Percentiles rank a stretch among this genome's conserved stretches.
Evolutionary conservation across 2,888 invertebrate genomes (phyloP).

Genomic region (Ephialtes manifestator): DNA sequence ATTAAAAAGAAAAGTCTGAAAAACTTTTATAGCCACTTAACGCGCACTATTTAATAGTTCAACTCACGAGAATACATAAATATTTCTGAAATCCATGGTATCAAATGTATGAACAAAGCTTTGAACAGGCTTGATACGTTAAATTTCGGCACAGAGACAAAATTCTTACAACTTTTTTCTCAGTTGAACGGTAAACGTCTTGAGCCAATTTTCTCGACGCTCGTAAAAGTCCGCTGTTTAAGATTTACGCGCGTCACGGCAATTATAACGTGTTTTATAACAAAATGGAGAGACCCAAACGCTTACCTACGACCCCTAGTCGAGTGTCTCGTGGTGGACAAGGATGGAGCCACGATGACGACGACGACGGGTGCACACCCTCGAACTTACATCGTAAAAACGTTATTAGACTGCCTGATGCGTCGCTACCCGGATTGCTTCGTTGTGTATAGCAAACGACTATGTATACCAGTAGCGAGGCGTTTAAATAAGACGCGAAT

Average conservation of each 20-base stretch:
- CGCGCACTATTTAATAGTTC: too few species aligned
- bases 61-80: background rate
- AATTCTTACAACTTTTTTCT: slow-evolving; percentile 41
- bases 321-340: slow-evolving; percentile 8
- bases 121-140: slow-evolving; percentile 15
- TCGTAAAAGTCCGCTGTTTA: slow-evolving; percentile 84
- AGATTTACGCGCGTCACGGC: slow-evolving; percentile 84
- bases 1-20: too few species aligned
- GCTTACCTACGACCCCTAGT: slow-evolving; percentile 41
- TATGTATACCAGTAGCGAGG: slow-evolving; percentile 48
- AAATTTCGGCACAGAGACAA: slow-evolving; percentile 44
- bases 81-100: background rate
- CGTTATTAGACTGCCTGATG: slow-evolving; percentile 81
- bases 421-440: slow-evolving; percentile 51
- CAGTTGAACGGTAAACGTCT: slow-evolving; percentile 77
- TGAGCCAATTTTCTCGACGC: slow-evolving; percentile 82
- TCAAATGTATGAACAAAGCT: background rate
- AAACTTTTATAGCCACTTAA: too few species aligned
- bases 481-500: slow-evolving; percentile 84
- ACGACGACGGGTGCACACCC: slow-evolving; percentile 77
- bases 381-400: slow-evolving; percentile 85
- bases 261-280: slow-evolving; percentile 85
- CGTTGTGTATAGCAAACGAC: slow-evolving; percentile 29
- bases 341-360: slow-evolving; percentile 66
- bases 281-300: slow-evolving; percentile 55